Evolutionary conservation across 1,140 invertebrate species (phyloP).

Genomic region (Lasioglossum baleicum): DNA sequence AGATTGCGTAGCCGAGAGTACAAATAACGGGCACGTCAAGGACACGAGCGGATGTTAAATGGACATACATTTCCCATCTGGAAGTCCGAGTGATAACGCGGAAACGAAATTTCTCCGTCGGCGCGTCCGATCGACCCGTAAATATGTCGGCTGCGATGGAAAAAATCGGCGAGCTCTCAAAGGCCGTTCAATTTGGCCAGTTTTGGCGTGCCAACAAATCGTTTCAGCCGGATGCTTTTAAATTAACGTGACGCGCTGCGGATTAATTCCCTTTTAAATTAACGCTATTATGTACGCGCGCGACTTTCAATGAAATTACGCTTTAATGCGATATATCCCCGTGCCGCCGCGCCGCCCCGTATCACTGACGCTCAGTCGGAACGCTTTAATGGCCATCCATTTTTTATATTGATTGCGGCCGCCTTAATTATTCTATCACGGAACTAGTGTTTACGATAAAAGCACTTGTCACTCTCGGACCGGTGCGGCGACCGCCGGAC

Average conservation of each 20-base stretch:
- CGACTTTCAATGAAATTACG: slow-evolving; percentile 66
- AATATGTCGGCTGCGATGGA: slow-evolving; percentile 27
- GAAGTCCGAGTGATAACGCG: neutral
- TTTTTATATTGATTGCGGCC: slow-evolving; percentile 63
- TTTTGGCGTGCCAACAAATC: slow-evolving; percentile 57
- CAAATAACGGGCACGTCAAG: too few relatives aligned
- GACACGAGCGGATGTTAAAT: too few relatives aligned
- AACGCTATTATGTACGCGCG: slow-evolving; percentile 62
- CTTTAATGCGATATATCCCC: slow-evolving; percentile 60
- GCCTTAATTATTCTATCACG: slow-evolving; percentile 64
- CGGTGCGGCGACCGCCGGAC: too few relatives aligned
- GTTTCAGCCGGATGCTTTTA: slow-evolving; percentile 64
- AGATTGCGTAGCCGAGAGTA: too few relatives aligned
- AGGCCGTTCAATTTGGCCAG: slow-evolving; percentile 54
- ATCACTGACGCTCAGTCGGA: slow-evolving; percentile 57
- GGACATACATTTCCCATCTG: too few relatives aligned
- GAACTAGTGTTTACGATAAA: slow-evolving; percentile 61
- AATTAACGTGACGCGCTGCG: slow-evolving; percentile 63
- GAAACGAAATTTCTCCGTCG: slow-evolving; percentile 2
- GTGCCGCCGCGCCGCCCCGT: neutral
- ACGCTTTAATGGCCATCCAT: slow-evolving; percentile 58
- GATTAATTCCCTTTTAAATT: slow-evolving; percentile 68
- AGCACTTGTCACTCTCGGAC: slow-evolving; percentile 52
- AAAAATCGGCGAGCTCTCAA: slow-evolving; percentile 54
- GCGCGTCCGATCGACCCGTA: neutral